Conservation (phyloP, 2,113 vertebrate genomes). For the Oryzias melastigma region DNA sequence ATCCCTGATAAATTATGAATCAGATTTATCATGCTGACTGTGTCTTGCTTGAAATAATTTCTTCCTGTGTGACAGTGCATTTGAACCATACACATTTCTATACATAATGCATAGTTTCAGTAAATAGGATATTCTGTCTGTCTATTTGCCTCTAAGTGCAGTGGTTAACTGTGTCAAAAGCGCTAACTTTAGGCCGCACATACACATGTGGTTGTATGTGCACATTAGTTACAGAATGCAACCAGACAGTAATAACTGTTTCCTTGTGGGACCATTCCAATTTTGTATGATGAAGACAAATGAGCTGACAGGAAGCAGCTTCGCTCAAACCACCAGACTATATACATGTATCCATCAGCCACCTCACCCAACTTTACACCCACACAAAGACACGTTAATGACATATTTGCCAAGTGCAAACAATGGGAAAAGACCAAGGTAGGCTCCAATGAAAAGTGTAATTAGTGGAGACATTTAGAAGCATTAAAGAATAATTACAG, state of each 20-base stretch:
- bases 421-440: constrained; percentile 50
- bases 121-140: constrained; percentile 1
- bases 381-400: constrained; percentile 16
- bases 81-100: constrained; percentile 26
- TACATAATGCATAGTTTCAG: constrained; percentile 14
- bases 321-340: constrained; percentile 60
- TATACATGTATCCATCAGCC: constrained; percentile 36
- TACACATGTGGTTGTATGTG: neutral
- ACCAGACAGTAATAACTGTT: constrained; percentile 53
- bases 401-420: constrained; percentile 48
- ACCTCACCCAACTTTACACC: constrained; percentile 13
- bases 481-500: constrained; percentile 42
- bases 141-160: constrained; percentile 9
- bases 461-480: constrained; percentile 60
- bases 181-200: constrained; percentile 11
- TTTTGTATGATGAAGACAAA: constrained; percentile 68
- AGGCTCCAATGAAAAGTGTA: constrained; percentile 50
- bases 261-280: constrained; percentile 55
- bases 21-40: constrained; percentile 54
- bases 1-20: constrained; percentile 71
- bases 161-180: constrained; percentile 9
- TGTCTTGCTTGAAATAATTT: constrained; percentile 54
- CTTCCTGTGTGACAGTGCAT: constrained; percentile 27
- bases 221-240: constrained; percentile 19
- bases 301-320: constrained; percentile 61